A percentile compares a stretch with the other conserved stretches of the same genome.
These are phyloP conservation scores for Elysia crispata DNA, from an alignment of 2,888 invertebrate genomes.

Conservation along the genomic window DNA sequence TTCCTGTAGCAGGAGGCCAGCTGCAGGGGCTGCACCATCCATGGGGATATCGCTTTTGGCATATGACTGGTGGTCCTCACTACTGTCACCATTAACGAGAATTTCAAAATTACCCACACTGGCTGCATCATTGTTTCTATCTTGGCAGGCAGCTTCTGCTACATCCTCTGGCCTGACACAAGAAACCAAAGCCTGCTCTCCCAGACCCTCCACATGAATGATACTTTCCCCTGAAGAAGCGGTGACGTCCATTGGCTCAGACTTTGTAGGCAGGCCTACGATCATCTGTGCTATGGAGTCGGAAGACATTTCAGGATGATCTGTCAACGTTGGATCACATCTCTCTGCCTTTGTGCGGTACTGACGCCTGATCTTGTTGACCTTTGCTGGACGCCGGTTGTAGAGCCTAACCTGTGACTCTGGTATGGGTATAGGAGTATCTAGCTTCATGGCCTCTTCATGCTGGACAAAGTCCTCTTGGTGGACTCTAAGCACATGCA, in stretches of 20 bases:
- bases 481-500: slow-evolving; percentile 47
- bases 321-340: slow-evolving; percentile 33
- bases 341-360: slow-evolving; percentile 45
- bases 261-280: slow-evolving; percentile 38
- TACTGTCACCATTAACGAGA: slow-evolving; percentile 41
- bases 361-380: slow-evolving; percentile 36
- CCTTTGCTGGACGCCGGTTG: slow-evolving; percentile 40
- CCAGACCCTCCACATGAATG: slow-evolving; percentile 35
- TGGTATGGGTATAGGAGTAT: slow-evolving; percentile 44
- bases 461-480: slow-evolving; percentile 47
- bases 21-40: background rate
- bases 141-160: background rate
- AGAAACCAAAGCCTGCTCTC: slow-evolving; percentile 18
- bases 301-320: background rate
- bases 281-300: slow-evolving; percentile 35
- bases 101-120: slow-evolving; percentile 36
- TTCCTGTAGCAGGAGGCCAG: slow-evolving; percentile 37
- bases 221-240: slow-evolving; percentile 13
- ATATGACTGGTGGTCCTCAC: slow-evolving; percentile 34
- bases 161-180: slow-evolving; percentile 12
- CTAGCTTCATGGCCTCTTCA: slow-evolving; percentile 48
- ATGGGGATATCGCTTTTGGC: too few species aligned
- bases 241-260: slow-evolving; percentile 34
- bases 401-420: slow-evolving; percentile 46
- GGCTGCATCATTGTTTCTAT: background rate